Conservation (phyloP, 2,113 vertebrate species). For the Anguilla rostrata region DNA sequence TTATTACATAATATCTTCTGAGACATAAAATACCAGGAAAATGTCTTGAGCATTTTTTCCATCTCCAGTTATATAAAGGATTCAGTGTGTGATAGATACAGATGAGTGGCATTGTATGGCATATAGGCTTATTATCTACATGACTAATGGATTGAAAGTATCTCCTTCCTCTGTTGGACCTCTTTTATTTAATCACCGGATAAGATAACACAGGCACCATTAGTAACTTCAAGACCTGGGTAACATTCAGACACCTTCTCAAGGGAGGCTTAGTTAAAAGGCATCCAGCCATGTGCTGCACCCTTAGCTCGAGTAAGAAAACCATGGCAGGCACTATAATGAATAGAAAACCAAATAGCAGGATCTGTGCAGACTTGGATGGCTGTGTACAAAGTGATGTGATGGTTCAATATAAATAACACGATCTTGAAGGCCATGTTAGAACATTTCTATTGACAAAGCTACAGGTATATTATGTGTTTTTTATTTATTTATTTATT, state of each 20-base stretch:
- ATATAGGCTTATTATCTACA: constrained; percentile 58
- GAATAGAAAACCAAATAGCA: neutral
- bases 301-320: neutral
- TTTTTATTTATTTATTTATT: too few species aligned
- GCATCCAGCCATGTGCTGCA: neutral
- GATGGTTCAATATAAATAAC: neutral
- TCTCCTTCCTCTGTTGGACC: constrained; percentile 58
- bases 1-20: neutral
- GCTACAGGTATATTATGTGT: too few species aligned
- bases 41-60: constrained; percentile 35
- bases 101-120: constrained; percentile 56
- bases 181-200: constrained; percentile 66
- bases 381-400: neutral
- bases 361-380: neutral
- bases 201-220: constrained; percentile 61
- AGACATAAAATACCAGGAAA: neutral
- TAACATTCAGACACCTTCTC: constrained; percentile 18
- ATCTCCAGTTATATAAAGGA: constrained; percentile 34
- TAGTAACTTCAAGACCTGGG: constrained; percentile 6
- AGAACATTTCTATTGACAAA: neutral
- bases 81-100: constrained; percentile 56
- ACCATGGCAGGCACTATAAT: neutral
- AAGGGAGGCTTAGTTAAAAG: neutral
- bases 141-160: constrained; percentile 67
- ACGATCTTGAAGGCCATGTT: neutral